A percentile compares a stretch with the other conserved stretches of the same genome.
These are phyloP conservation scores for Rhodinocichla rosea DNA, from an alignment of 2,113 vertebrate species.

Conservation along the genomic window DNA sequence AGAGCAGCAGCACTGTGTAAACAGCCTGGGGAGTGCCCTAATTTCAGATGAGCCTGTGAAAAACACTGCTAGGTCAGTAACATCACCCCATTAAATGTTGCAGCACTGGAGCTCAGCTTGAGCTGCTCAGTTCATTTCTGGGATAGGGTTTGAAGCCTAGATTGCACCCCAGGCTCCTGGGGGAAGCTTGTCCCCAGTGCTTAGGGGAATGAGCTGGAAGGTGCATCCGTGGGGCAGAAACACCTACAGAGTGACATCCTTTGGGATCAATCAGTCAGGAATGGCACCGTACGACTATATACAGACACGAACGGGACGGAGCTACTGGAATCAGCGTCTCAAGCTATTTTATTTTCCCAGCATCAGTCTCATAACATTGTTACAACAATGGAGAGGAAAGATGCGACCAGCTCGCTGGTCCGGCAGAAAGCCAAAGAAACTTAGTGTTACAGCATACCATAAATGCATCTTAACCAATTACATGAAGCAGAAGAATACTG, in stretches of 20 bases:
- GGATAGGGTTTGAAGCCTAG: neutral
- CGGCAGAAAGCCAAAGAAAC: too few species aligned
- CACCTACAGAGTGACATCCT: neutral
- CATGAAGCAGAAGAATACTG: too few species aligned
- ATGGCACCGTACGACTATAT: too few species aligned
- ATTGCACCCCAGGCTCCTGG: neutral
- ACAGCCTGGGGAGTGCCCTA: neutral
- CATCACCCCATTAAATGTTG: neutral
- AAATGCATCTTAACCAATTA: too few species aligned
- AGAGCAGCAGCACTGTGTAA: neutral
- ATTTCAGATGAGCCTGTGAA: neutral
- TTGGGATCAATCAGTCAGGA: neutral
- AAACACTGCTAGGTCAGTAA: neutral
- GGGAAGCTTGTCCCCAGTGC: neutral
- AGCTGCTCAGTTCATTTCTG: neutral
- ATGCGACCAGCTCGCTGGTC: too few species aligned
- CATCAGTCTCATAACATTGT: too few species aligned
- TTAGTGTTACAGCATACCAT: too few species aligned
- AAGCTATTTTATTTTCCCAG: too few species aligned
- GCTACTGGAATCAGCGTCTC: too few species aligned
- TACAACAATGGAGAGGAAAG: too few species aligned
- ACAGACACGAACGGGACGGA: too few species aligned
- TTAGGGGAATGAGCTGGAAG: neutral
- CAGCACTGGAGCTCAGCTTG: neutral
- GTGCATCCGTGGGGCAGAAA: accelerated